Evolutionary conservation across 2,888 invertebrate genomes (phyloP), one percentile per base, ranked within the genome.

Genomic region (Deladenus siricidicola): DNA sequence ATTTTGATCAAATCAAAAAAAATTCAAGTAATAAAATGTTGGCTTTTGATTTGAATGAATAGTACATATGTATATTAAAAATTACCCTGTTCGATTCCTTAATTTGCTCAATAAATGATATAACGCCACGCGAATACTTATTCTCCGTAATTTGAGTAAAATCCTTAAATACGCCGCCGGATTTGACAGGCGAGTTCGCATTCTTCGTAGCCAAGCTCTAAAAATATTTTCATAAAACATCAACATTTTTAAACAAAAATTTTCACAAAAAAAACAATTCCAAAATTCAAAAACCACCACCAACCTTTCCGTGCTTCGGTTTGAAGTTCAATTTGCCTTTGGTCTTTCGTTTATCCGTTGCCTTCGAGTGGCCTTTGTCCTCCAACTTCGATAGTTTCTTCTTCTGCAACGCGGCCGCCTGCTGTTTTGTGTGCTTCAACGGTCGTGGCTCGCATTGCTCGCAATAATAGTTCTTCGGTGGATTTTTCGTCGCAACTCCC

Each of bases 381-480:
- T 57, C 42, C 21, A 34, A n/a, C 19, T 34, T 30, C 30, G 53
- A 19, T 28, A 52, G 56, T 19, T 17, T 30, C 14, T 51, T 26
- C 30, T 57, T 45, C 34, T 56, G 57, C 4, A 52, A 59, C 1
- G 57, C 45, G 4, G 45, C 42, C 10, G 63, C 63, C n/a, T 63
- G 66, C 54, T 26, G 29, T 8, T 50, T 39, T 19, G 50, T 60
- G 23, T 58, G 26, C 29, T 44, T 47, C 30, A 61, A 34, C 3
- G 34, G 19, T 17, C 61, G 59, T 21, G 61, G 61, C 30, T 51
- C 28, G 42, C 61, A 61, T 19, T 30, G 51, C 49, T 61, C 61
- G 26, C 61, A 61, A 21, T 51, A 61, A 28, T 61, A 61, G 17
- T 47, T 6, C 17, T 50, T 42, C 30, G 61, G 61, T 14, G 58